phyloP scores from a whole-genome alignment of 2,888 invertebrate genomes.

The Phragmatobia fuliginosa region DNA sequence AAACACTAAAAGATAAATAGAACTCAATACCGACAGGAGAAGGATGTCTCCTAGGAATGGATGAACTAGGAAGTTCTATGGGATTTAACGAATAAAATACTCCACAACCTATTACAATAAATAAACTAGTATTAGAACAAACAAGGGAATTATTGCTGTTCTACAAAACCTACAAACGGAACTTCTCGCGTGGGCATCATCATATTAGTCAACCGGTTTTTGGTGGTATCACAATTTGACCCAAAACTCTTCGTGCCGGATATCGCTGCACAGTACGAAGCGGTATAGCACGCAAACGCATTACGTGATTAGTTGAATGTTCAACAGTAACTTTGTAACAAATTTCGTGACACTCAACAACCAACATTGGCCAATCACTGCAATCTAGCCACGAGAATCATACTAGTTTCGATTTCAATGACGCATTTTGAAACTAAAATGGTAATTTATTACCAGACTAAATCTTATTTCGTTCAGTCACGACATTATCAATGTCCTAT shows the following conservation, averaged over 20 bases:
- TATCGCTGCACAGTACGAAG: slow-evolving; percentile 62
- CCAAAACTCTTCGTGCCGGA: slow-evolving; percentile 72
- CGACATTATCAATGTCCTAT: slow-evolving; percentile 67
- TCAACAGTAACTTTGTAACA: slow-evolving; percentile 63
- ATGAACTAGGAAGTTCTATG: too few species aligned
- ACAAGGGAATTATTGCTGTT: not conserved
- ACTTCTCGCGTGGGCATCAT: slow-evolving; percentile 35
- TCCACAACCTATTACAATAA: not conserved
- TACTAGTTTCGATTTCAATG: slow-evolving; percentile 62
- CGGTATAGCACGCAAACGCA: slow-evolving; percentile 68
- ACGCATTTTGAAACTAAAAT: slow-evolving; percentile 56
- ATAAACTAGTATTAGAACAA: not conserved
- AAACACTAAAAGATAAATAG: not conserved
- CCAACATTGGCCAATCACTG: slow-evolving; percentile 62
- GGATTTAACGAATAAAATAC: not conserved
- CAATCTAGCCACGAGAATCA: slow-evolving; percentile 61
- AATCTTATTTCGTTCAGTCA: slow-evolving; percentile 70
- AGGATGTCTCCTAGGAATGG: too few species aligned
- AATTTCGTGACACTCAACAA: slow-evolving; percentile 69
- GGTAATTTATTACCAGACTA: slow-evolving; percentile 59
- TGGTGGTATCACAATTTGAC: slow-evolving; percentile 67
- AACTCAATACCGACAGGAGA: not conserved
- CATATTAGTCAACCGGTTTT: slow-evolving; percentile 62
- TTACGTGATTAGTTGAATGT: slow-evolving; percentile 71
- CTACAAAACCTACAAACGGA: not conserved